Base-by-base conservation (phyloP, 1,140 invertebrate genomes). In the Hyles vespertilio region DNA sequence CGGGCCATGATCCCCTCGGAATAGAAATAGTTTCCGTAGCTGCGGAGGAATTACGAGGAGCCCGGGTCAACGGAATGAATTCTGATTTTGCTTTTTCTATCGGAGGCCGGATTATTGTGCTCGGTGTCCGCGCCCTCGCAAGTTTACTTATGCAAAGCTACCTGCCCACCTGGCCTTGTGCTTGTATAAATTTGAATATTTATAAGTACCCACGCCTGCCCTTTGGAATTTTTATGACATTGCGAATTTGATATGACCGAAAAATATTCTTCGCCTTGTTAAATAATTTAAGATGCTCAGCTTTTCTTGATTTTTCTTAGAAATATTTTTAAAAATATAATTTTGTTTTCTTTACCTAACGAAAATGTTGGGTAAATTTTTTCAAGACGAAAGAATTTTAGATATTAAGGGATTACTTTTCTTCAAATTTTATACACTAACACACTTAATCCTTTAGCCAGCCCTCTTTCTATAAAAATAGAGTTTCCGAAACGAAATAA, bases 21-120 rank as follows among this genome's bases (percentile, higher is more conserved):
- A 83, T 79, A 71, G 79, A 80, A 84, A 83, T 83, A 83, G 81
- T 80, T 82, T 83, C 71, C 69, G 61, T 48, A 60, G 54, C 56
- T 58, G 59, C 53, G 45, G 34, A 67, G 67, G 69, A 77, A 78
- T 81, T 79, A 77, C 74, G 63, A 61, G 67, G 61, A 54, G 50
- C 52, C 63, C 61, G 74, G 79, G 74, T 77, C 77, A 80, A 61
- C 63, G 67, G 70, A 79, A 81, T 83, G 77, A 85, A 85, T 84
- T 82, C 78, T 76, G 72, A 78, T 82, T 84, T 81, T 75, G 69
- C 72, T 77, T 81, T 84, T 77, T 74, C 72, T 68, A 69, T 69
- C 46, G 58, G 59, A 51, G 63, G 50, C 51, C 63, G 69, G 75
- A 73, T 67, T 72, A 78, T 73, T 72, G 67, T 73, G 61, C 61